Evolutionary conservation across 2,797 vertebrate genomes (phyloP).

Genomic region (Rhinichthys osculus): DNA sequence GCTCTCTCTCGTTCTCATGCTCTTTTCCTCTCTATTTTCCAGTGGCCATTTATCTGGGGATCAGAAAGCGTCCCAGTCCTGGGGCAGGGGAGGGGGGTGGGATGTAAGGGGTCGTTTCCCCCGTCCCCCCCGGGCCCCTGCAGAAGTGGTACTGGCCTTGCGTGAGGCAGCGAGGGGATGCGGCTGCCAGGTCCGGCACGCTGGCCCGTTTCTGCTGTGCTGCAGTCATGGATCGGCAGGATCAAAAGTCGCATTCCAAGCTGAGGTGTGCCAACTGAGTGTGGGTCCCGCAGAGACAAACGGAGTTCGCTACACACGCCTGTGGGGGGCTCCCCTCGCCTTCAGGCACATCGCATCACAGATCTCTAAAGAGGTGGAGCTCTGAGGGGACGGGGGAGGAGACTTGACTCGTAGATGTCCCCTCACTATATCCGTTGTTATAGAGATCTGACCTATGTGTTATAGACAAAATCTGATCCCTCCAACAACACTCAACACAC

Average conservation of each 20-base stretch:
- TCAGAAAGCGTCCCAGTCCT: constrained; percentile 91
- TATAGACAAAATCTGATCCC: constrained; percentile 34
- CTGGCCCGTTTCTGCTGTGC: constrained; percentile 89
- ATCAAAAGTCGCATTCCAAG: constrained; percentile 86
- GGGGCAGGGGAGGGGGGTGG: constrained; percentile 91
- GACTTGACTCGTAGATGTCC: constrained; percentile 12
- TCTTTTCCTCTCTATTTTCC: not conserved
- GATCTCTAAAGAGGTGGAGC: constrained; percentile 89
- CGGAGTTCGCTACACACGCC: constrained; percentile 86
- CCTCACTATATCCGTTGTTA: constrained; percentile 16
- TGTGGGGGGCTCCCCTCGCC: constrained; percentile 86
- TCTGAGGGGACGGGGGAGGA: constrained; percentile 74
- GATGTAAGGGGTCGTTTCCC: constrained; percentile 80
- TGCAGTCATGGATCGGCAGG: constrained; percentile 84
- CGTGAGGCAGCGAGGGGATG: constrained; percentile 83
- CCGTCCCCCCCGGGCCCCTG: constrained; percentile 78
- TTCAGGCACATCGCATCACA: constrained; percentile 88
- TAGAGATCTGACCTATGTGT: constrained; percentile 44
- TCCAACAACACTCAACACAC: constrained; percentile 36
- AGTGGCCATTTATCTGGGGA: constrained; percentile 96
- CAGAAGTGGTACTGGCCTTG: constrained; percentile 86
- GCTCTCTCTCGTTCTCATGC: not conserved
- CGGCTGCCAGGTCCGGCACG: constrained; percentile 84
- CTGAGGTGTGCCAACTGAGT: constrained; percentile 89
- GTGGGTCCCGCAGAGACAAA: constrained; percentile 80